These are phyloP conservation scores for Dioctria rufipes DNA, from an alignment of 2,888 invertebrate genomes.

Conservation along the genomic window DNA sequence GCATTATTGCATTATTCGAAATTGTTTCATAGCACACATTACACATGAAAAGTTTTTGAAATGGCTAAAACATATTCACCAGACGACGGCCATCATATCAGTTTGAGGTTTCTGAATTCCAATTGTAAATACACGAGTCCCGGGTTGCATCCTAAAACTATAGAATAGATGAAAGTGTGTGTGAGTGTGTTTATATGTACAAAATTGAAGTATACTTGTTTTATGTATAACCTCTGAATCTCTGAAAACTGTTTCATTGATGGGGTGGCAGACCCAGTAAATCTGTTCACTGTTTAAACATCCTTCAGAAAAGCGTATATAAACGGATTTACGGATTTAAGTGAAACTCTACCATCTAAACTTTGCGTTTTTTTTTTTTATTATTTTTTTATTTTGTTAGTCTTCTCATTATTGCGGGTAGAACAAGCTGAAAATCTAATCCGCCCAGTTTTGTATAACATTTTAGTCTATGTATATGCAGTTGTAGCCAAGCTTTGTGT, in stretches of 20 bases:
- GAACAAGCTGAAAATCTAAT: constrained; percentile 6
- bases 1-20: not conserved
- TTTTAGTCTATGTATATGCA: not conserved
- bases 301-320: not conserved
- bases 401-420: not conserved
- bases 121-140: too few species aligned
- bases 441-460: not conserved
- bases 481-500: too few species aligned
- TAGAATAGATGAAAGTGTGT: too few species aligned
- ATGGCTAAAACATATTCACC: constrained; percentile 1
- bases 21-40: not conserved
- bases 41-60: not conserved
- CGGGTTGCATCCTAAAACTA: too few species aligned
- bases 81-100: constrained; percentile 3
- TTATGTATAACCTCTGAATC: too few species aligned
- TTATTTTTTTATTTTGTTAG: not conserved
- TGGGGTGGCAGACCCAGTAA: not conserved
- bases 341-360: not conserved
- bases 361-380: not conserved
- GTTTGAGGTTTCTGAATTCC: not conserved
- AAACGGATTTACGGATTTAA: not conserved
- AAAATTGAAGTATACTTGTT: too few species aligned
- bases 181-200: too few species aligned
- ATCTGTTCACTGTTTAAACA: not conserved
- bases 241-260: not conserved